phyloP scores from a whole-genome alignment of 2,797 vertebrate genomes.

The Melanogrammus aeglefinus region DNA sequence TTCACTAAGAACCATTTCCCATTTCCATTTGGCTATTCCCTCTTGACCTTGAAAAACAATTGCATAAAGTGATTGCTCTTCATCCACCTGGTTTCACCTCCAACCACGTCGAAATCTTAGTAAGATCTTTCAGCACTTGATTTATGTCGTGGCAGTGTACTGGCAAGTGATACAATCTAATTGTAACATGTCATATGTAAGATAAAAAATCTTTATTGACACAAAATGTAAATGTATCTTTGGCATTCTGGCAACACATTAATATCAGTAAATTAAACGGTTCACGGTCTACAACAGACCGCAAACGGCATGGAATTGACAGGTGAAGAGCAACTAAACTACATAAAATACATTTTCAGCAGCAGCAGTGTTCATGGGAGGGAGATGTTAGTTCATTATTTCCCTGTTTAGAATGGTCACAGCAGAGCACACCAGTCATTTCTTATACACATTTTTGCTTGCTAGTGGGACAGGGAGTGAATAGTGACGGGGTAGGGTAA shows the following conservation, averaged over 20 bases:
- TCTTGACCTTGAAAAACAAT: background rate
- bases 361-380: background rate
- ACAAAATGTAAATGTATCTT: too few relatives aligned
- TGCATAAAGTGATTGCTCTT: background rate
- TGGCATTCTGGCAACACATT: too few relatives aligned
- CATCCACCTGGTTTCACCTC: background rate
- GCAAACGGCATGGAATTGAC: too few relatives aligned
- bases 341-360: background rate
- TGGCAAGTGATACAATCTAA: conserved; percentile 2
- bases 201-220: too few relatives aligned
- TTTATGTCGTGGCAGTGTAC: background rate
- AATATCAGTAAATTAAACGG: background rate
- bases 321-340: too few relatives aligned
- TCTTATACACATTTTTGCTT: background rate
- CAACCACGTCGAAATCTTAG: background rate
- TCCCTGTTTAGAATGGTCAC: too few relatives aligned
- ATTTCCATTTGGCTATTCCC: background rate
- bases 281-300: too few relatives aligned
- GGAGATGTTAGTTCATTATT: too few relatives aligned
- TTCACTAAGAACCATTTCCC: background rate
- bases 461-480: background rate
- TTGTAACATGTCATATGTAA: background rate
- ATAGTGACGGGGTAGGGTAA: background rate
- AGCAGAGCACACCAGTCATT: background rate
- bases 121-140: background rate